phyloP scores from a whole-genome alignment of 2,113 vertebrate species.

The Silurus meridionalis region DNA sequence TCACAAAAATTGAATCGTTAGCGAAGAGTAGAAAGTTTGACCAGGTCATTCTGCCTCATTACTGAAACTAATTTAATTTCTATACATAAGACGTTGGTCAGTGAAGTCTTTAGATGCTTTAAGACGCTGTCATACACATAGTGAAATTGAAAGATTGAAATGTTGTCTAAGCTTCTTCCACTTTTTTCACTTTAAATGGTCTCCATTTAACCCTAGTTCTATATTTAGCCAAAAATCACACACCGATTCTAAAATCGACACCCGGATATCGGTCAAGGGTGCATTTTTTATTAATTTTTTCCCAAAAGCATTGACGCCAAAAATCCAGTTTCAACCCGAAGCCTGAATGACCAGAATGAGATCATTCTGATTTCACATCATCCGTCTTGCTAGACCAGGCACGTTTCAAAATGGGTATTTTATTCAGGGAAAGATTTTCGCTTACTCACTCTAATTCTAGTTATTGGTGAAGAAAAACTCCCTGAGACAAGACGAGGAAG shows the following conservation, averaged over 20 bases:
- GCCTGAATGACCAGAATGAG: background rate
- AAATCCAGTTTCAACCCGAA: background rate
- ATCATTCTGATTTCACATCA: background rate
- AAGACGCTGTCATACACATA: too few species aligned
- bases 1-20: background rate
- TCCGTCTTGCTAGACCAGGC: background rate
- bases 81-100: too few species aligned
- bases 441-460: background rate
- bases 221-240: too few species aligned
- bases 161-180: too few species aligned
- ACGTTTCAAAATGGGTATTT: background rate
- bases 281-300: background rate
- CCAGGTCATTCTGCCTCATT: too few species aligned
- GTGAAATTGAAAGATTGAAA: too few species aligned
- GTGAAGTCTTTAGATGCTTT: too few species aligned
- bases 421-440: background rate
- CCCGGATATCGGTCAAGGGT: background rate
- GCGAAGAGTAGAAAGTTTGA: too few species aligned
- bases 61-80: too few species aligned
- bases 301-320: background rate
- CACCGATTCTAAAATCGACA: too few species aligned
- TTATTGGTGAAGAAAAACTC: conserved; percentile 11
- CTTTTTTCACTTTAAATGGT: too few species aligned
- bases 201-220: too few species aligned
- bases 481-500: background rate